Evolutionary conservation across 2,797 vertebrate genomes (phyloP).

Genomic region (Bradypodion pumilum): DNA sequence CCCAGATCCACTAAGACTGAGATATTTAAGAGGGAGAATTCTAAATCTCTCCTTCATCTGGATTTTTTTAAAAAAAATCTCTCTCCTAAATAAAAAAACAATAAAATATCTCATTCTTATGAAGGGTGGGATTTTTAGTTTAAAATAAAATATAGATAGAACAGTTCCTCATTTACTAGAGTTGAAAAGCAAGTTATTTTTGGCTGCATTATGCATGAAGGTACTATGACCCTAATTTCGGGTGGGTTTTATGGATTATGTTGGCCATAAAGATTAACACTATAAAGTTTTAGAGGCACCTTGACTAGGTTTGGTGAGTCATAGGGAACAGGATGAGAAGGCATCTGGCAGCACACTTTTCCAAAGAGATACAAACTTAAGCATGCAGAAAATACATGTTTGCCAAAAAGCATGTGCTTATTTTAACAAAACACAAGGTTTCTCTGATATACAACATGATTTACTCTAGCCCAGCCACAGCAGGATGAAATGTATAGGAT

Average conservation of each 20-base stretch:
- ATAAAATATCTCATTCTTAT: too few species aligned
- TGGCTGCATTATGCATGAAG: too few species aligned
- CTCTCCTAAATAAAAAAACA: too few species aligned
- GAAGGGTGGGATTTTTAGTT: too few species aligned
- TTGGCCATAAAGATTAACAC: conserved; percentile 33
- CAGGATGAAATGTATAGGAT: conserved; percentile 60
- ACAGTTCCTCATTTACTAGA: too few species aligned
- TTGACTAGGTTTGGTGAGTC: conserved; percentile 37
- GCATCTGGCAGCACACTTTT: conserved; percentile 48
- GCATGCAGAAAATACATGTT: conserved; percentile 63
- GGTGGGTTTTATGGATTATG: background rate
- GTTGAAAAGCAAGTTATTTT: too few species aligned
- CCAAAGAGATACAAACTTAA: conserved; percentile 56
- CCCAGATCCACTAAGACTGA: too few species aligned
- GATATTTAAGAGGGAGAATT: too few species aligned
- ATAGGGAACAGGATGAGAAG: conserved; percentile 31
- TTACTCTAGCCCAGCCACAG: conserved; percentile 1
- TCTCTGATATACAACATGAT: conserved; percentile 49
- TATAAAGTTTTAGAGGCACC: conserved; percentile 27
- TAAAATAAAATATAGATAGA: too few species aligned
- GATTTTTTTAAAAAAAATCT: too few species aligned
- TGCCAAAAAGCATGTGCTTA: conserved; percentile 48
- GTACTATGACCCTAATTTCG: background rate
- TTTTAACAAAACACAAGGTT: conserved; percentile 57
- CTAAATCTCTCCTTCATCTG: too few species aligned